Base-by-base conservation (phyloP, 2,888 invertebrate species). In the Trissolcus brochymenae region DNA sequence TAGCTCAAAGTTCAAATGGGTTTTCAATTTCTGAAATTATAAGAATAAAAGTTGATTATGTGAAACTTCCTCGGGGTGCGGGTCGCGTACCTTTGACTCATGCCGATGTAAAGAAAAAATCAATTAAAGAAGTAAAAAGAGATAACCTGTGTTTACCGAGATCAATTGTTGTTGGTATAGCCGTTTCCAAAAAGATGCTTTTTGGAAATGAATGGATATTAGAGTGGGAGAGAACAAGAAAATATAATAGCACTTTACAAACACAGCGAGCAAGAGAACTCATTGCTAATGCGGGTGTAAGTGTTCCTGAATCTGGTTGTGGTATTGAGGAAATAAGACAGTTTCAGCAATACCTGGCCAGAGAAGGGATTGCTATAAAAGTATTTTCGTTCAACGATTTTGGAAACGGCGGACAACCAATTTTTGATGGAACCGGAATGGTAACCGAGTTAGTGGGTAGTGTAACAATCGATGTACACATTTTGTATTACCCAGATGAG, bases 91-190 rank as follows among this genome's bases (percentile, higher is more conserved):
- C 6, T 6, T 1, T 29, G 29, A 29, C 29, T 0, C n/a, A 60
- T 16, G 25, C 46, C 14, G 25, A 25, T 25, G 4, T 46, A 4
- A 6, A 7, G 0, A 59, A 49, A 59, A 14, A 9, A 13, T 59
- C 59, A 14, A 59, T 59, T n/a, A 2, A 46, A 46, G n/a, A 21
- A 2, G 13, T 59, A 7, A 46, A 59, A 14, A 25, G 25, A 17
- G 59, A 46, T 49, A 25, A 49, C 46, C 14, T 59, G 9, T 59
- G 59, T 17, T 59, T 46, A 25, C 46, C 59, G 4, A 46, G 59
- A 2, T 59, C 59, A 1, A 9, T 59, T 1, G 49, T 59, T 4
- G 16, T 21, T 4, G 59, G 21, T n/a, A 21, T 21, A 25, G 59
- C 59, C 2, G 6, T 2, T 25, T 6, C 2, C 25, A n/a, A 25